Evolutionary conservation across 2,797 vertebrate genomes (phyloP).

Genomic region (Pitangus sulphuratus): DNA sequence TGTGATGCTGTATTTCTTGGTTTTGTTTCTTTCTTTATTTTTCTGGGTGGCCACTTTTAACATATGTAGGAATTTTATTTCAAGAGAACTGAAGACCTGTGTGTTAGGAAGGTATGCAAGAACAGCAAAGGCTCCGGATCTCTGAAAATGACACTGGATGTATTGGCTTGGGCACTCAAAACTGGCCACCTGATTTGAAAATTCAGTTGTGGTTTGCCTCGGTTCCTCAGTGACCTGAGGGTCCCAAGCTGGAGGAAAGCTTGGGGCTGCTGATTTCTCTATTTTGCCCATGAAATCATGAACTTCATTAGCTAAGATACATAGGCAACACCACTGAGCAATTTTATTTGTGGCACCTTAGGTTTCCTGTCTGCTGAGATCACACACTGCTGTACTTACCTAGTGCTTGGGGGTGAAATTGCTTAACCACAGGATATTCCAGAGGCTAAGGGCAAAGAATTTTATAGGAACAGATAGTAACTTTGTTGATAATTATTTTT

Average conservation of each 20-base stretch:
- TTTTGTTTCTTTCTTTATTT: neutral
- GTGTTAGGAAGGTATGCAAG: neutral
- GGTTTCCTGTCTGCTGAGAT: neutral
- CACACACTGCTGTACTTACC: neutral
- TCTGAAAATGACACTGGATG: neutral
- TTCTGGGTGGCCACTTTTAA: neutral
- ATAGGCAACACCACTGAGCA: rapidly evolving
- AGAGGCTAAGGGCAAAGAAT: neutral
- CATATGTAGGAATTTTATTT: neutral
- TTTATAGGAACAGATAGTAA: neutral
- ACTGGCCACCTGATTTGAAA: neutral
- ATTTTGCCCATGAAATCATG: neutral
- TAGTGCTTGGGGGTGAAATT: neutral
- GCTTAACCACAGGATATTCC: neutral
- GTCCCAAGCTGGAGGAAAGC: neutral
- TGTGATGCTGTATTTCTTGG: neutral
- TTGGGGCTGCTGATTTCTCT: neutral
- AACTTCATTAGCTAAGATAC: neutral
- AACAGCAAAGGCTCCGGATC: neutral
- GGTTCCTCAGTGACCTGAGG: rapidly evolving
- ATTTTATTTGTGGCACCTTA: neutral
- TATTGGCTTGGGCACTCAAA: neutral
- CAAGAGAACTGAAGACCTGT: neutral
- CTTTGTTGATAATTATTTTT: neutral
- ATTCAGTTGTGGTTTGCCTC: neutral